phyloP scores from a whole-genome alignment of 92 coral and sea anemone species.

The Palythoa grandis region DNA sequence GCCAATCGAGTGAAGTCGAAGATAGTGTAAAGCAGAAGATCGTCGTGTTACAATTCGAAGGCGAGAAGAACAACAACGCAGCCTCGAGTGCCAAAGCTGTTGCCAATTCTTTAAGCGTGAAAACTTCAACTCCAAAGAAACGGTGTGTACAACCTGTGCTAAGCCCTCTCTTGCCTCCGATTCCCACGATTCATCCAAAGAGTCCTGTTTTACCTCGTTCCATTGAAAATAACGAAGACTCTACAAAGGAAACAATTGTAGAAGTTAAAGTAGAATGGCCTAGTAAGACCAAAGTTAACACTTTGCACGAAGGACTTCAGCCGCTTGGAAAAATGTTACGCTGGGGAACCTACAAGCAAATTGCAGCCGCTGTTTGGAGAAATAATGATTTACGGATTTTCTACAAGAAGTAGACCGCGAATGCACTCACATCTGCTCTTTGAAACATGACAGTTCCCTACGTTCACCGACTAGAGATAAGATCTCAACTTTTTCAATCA shows the following conservation, averaged over 20 bases:
- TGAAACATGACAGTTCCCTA: slow-evolving; percentile 24
- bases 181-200: neutral
- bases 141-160: slow-evolving; percentile 4
- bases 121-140: slow-evolving; percentile 12
- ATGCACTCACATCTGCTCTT: slow-evolving; percentile 38
- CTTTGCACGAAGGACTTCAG: slow-evolving; percentile 25
- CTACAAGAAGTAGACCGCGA: slow-evolving; percentile 32
- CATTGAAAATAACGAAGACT: neutral
- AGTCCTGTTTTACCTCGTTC: neutral
- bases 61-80: slow-evolving; percentile 46
- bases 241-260: neutral
- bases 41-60: slow-evolving; percentile 49
- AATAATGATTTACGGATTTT: slow-evolving; percentile 26
- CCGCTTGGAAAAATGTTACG: slow-evolving; percentile 48
- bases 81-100: too few relatives aligned
- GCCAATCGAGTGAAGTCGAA: too few relatives aligned
- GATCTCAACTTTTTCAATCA: slow-evolving; percentile 40
- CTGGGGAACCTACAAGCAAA: slow-evolving; percentile 45
- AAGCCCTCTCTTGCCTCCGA: slow-evolving; percentile 8
- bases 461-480: slow-evolving; percentile 43
- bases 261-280: slow-evolving; percentile 18
- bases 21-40: slow-evolving; percentile 28
- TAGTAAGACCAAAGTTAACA: slow-evolving; percentile 37
- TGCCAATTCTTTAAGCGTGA: slow-evolving; percentile 31
- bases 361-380: slow-evolving; percentile 50